Evolutionary conservation across 2,113 vertebrate genomes (phyloP), one percentile per base, ranked within the genome.

Genomic region (Tragelaphus scriptus): DNA sequence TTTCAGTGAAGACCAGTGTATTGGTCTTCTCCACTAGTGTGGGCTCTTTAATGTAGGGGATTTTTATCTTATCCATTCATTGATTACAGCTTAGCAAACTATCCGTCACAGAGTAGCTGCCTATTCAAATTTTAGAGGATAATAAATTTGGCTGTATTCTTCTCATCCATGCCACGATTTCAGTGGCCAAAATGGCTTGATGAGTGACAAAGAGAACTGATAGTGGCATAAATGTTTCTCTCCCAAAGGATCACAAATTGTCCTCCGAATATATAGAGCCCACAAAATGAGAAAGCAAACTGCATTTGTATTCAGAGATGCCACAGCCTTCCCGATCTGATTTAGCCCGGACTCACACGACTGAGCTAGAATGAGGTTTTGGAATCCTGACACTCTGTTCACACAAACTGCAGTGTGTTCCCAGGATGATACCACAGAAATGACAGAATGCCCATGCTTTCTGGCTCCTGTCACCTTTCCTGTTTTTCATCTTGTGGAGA

Each of bases 391-490:
- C 79, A 71, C 90, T 84, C 65, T 85, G 23, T 55, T 96, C 80
- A 94, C 61, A 98, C 92, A 94, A 82, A 94, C 97, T 97, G 95
- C 98, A 97, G 85, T 91, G 53, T 85, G 13, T 98, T 59, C 87
- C 82, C 91, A 88, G 86, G 55, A 95, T 98, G 90, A 97, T 96
- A 91, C 81, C 97, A 15, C 88, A 98, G 96, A 97, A 98, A 96
- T 58, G 89, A 92, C 0, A 4, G 94, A 26, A 65, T 97, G 97
- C 97, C 93, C 82, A 47, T 85, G 68, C 96, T 97, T 81, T 85
- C 55, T 53, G 88, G 28, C 95, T 97, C 61, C 51, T 95, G 75
- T 93, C 92, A 89, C 87, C 56, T 97, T 92, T 96, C 94, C 58
- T 81, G 95, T 95, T 94, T 96, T 86, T 91, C 97, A 95, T 82